Percentiles rank a stretch among this genome's conserved stretches.
These are phyloP conservation scores for Lissonota sp. DNA, from an alignment of 2,888 invertebrate genomes.

Conservation along the genomic window DNA sequence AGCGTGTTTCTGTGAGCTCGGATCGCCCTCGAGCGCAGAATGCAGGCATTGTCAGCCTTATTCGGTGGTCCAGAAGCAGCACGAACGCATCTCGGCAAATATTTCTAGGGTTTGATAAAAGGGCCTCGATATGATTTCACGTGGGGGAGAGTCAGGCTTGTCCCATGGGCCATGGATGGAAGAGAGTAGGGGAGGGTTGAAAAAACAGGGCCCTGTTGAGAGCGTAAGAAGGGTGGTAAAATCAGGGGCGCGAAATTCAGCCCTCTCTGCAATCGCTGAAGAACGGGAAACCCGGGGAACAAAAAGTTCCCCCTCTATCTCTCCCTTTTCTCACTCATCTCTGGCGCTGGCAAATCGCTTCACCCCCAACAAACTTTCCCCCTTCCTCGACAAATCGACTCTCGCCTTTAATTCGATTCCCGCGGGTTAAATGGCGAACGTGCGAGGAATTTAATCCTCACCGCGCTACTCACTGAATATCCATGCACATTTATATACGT, in stretches of 20 bases:
- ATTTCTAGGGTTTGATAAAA: not conserved
- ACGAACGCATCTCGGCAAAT: not conserved
- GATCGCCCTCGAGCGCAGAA: slow-evolving; percentile 4
- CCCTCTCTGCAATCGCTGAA: slow-evolving; percentile 3
- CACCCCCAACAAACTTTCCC: slow-evolving; percentile 30
- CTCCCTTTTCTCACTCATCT: too few species aligned
- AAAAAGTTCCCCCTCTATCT: slow-evolving; percentile 1
- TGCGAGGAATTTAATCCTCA: slow-evolving; percentile 19
- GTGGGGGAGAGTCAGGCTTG: slow-evolving; percentile 38
- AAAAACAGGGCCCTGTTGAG: not conserved
- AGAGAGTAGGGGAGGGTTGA: not conserved
- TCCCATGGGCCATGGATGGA: slow-evolving; percentile 4
- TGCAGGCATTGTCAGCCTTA: slow-evolving; percentile 41
- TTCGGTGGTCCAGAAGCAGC: slow-evolving; percentile 2
- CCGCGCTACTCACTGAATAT: not conserved
- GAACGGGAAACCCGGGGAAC: slow-evolving; percentile 7
- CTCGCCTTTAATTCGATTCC: slow-evolving; percentile 49
- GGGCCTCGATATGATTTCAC: slow-evolving; percentile 14
- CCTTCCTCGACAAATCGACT: slow-evolving; percentile 34
- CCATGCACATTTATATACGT: not conserved
- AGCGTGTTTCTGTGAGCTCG: slow-evolving; percentile 4
- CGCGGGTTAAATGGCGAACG: slow-evolving; percentile 44
- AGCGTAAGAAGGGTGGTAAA: slow-evolving; percentile 29
- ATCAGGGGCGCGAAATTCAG: slow-evolving; percentile 19
- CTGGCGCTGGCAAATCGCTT: slow-evolving; percentile 25